These are phyloP conservation scores for Lucilia sericata DNA, from an alignment of 1,140 invertebrate genomes.

Conservation along the genomic window DNA sequence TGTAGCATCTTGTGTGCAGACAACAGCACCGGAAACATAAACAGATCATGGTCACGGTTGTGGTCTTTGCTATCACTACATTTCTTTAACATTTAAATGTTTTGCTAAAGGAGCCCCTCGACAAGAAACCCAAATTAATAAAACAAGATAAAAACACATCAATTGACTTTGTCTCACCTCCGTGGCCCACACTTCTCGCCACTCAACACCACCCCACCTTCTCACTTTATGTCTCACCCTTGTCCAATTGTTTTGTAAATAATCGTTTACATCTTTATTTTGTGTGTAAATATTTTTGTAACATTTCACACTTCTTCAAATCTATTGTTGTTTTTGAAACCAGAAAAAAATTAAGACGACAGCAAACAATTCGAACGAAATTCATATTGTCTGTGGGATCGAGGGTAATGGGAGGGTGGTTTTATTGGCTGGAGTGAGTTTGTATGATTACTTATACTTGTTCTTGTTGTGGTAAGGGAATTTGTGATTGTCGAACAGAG, in stretches of 20 bases:
- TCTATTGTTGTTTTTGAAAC: conserved; percentile 9
- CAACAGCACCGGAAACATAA: conserved; percentile 2
- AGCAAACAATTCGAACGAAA: conserved; percentile 30
- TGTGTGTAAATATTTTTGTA: conserved; percentile 47
- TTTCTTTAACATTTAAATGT: background rate
- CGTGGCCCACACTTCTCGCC: too few relatives aligned
- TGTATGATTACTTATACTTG: background rate
- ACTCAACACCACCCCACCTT: background rate
- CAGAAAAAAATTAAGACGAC: conserved; percentile 20
- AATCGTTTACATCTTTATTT: conserved; percentile 45
- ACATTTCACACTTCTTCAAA: conserved; percentile 38
- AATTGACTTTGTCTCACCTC: background rate
- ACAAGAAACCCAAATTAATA: background rate
- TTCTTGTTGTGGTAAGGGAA: background rate
- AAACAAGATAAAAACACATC: background rate
- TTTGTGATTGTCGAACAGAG: background rate
- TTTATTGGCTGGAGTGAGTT: background rate
- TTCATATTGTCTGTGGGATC: conserved; percentile 22
- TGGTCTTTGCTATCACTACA: background rate
- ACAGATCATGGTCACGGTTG: conserved; percentile 24
- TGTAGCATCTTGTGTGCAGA: background rate
- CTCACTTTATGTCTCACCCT: background rate
- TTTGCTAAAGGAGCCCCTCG: background rate
- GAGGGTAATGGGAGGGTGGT: background rate
- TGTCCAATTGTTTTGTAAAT: background rate